phyloP scores from a whole-genome alignment of 2,888 invertebrate genomes.

The Calameuta filiformis region DNA sequence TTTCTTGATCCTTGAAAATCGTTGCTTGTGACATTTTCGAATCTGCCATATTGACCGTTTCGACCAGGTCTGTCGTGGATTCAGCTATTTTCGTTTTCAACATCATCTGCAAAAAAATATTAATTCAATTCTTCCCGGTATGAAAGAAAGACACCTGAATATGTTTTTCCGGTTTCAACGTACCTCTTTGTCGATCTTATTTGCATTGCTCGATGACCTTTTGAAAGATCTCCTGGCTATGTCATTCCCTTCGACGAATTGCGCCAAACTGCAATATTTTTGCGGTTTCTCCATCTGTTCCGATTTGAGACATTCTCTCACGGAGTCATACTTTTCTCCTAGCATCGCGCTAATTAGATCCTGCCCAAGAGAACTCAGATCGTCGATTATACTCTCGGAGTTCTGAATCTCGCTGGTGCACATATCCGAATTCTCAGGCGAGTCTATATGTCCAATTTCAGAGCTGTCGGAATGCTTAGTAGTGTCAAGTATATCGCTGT shows the following conservation, averaged over 20 bases:
- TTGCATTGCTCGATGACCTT: constrained; percentile 45
- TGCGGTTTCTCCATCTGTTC: constrained; percentile 69
- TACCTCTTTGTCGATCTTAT: constrained; percentile 16
- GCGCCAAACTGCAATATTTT: constrained; percentile 82
- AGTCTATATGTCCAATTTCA: constrained; percentile 82
- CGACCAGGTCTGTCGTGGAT: constrained; percentile 25
- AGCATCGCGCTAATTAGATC: constrained; percentile 77
- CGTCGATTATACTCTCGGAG: constrained; percentile 83
- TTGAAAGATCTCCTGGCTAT: constrained; percentile 84
- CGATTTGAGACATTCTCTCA: constrained; percentile 70
- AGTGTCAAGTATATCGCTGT: constrained; percentile 59
- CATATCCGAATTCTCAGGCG: constrained; percentile 83
- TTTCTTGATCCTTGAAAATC: constrained; percentile 16
- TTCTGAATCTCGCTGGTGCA: constrained; percentile 78
- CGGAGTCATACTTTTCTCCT: constrained; percentile 73
- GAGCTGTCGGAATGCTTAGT: constrained; percentile 53
- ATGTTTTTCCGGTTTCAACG: constrained; percentile 41
- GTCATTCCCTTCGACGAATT: constrained; percentile 86
- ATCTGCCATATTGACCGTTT: not conserved
- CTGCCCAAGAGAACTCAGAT: constrained; percentile 78
- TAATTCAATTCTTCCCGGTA: not conserved
- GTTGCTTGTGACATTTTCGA: constrained; percentile 8
- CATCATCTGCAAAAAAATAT: not conserved
- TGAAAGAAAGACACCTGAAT: constrained; percentile 17
- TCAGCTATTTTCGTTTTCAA: constrained; percentile 14